Evolutionary conservation across 2,113 vertebrate species (phyloP).

Genomic region (Platichthys stellatus): DNA sequence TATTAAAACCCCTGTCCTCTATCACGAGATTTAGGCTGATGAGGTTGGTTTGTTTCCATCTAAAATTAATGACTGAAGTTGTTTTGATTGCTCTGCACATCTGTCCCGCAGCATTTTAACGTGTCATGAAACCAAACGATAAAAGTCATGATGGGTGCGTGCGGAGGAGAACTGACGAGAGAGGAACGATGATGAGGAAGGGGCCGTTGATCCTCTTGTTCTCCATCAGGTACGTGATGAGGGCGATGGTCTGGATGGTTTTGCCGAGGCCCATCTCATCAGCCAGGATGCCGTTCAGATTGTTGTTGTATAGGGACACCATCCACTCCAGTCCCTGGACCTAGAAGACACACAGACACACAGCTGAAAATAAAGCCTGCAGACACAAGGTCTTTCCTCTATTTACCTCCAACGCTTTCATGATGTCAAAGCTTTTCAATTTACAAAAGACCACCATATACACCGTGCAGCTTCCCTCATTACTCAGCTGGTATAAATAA

Average conservation of each 20-base stretch:
- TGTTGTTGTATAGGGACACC: conserved; percentile 99
- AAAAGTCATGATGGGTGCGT: not conserved
- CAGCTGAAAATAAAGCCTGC: not conserved
- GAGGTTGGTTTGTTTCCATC: not conserved
- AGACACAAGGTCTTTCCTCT: not conserved
- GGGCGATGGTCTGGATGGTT: conserved; percentile 98
- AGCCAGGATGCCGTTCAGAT: conserved; percentile 96
- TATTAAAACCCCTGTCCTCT: not conserved
- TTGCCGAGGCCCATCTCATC: conserved; percentile 99
- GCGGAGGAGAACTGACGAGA: conserved; percentile 89
- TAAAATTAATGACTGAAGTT: not conserved
- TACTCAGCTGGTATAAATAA: not conserved
- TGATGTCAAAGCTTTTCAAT: not conserved
- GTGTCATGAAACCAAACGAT: not conserved
- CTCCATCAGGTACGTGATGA: conserved; percentile 99
- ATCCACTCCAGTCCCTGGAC: conserved; percentile 98
- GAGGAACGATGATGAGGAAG: conserved; percentile 97
- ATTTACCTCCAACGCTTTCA: not conserved
- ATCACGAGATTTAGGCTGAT: not conserved
- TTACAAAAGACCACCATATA: not conserved
- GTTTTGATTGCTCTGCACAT: not conserved
- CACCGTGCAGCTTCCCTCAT: not conserved
- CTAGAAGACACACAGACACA: conserved; percentile 79
- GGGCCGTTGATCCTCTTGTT: conserved; percentile 97
- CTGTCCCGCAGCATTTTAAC: not conserved